Conservation (phyloP, 2,797 vertebrate genomes). For the Macroramphosus scolopax region DNA sequence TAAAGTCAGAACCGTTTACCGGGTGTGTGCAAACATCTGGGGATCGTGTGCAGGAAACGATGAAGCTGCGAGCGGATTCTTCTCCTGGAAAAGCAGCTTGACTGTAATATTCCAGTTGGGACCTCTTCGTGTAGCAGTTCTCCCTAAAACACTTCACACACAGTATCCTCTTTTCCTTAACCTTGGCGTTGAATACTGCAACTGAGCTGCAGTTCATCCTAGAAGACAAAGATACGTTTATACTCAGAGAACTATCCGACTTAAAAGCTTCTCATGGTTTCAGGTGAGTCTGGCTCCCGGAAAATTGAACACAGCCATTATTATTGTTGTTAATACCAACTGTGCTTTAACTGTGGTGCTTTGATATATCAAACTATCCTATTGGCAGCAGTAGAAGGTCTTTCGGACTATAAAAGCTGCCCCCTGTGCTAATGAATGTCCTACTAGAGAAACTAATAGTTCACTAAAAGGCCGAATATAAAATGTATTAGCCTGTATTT, state of each 20-base stretch:
- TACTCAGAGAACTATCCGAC: too few relatives aligned
- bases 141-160: conserved; percentile 12
- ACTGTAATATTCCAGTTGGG: conserved; percentile 14
- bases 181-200: conserved; percentile 6
- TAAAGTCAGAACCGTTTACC: conserved; percentile 41
- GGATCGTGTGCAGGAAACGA: conserved; percentile 36
- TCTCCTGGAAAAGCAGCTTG: conserved; percentile 21
- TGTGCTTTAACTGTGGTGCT: too few relatives aligned
- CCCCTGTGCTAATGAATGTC: too few relatives aligned
- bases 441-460: too few relatives aligned
- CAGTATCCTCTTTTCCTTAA: conserved; percentile 10
- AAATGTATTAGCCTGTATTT: too few relatives aligned
- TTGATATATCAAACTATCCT: too few relatives aligned
- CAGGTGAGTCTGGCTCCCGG: conserved; percentile 19
- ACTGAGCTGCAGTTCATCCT: conserved; percentile 2
- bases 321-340: too few relatives aligned
- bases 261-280: too few relatives aligned
- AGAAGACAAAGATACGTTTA: conserved; percentile 28
- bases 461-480: too few relatives aligned
- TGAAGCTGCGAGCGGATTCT: conserved; percentile 25
- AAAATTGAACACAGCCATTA: too few relatives aligned
- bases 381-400: too few relatives aligned
- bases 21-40: conserved; percentile 26
- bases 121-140: conserved; percentile 11
- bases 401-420: too few relatives aligned